Base-by-base conservation (phyloP, 1,140 invertebrate genomes). In the Agrypnia vestita region DNA sequence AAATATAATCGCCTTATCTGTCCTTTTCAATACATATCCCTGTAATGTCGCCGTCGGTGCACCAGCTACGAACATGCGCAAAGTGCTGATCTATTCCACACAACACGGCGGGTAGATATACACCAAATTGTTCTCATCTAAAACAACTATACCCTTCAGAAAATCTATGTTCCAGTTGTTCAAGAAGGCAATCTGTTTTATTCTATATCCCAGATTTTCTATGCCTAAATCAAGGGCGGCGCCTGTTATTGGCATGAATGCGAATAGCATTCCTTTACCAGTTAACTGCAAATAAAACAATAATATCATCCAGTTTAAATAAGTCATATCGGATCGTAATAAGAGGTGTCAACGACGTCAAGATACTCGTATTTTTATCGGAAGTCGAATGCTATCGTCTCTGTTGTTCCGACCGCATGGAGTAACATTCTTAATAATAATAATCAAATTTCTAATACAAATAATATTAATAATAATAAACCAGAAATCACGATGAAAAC, bases 181-280 rank as follows among this genome's bases (percentile, higher is more conserved):
- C 46, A 97, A 84, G 17, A 97, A 84, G 44, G 94, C 90, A 1
- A 93, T 91, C 87, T 98, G 97, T 84, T 93, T 91, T 35, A 98
- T 90, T 85, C 91, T 92, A 83, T 93, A 95, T 78, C 92, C 90
- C 19, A 97, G 86, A 78, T 91, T 88, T 44, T 92, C 84, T 0
- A 91, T 80, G 13, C 92, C 91, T 77, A 91, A 89, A 56, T 91
- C 92, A 0, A 92, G 84, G 13, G 91, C 87, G 59, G 91, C 88
- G 7, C 97, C 97, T 59, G 92, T 95, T 73, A 98, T 96, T 0
- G 97, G 97, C 89, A 98, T 95, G 84, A 98, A 94, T 7, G 92
- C 93, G 83, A 93, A 94, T 15, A 98, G 84, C 10, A 96, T 86
- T 9, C 95, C 94, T 84, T 95, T 92, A 55, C 93, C 93, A 1